Evolutionary conservation across 2,888 invertebrate genomes (phyloP).

Genomic region (Sinopyrophorus schimmeli): DNA sequence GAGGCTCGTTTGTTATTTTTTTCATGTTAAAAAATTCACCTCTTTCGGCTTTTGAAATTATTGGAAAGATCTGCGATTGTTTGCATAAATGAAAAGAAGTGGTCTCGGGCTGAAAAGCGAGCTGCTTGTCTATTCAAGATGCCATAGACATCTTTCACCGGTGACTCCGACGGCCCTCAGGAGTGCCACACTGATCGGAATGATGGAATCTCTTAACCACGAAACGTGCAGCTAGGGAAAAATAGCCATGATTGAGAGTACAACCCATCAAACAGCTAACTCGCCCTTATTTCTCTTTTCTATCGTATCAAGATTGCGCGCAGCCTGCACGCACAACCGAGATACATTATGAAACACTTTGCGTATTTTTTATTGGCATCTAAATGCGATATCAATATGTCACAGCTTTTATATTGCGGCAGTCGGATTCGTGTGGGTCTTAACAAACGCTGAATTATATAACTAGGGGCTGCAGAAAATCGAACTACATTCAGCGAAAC

Average conservation of each 20-base stretch:
- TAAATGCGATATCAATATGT: slow-evolving; percentile 56
- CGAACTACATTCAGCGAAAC: too few relatives aligned
- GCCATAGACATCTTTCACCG: slow-evolving; percentile 53
- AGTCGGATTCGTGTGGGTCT: slow-evolving; percentile 24
- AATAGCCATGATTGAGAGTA: slow-evolving; percentile 58
- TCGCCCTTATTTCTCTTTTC: slow-evolving; percentile 35
- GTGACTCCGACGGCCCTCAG: slow-evolving; percentile 55
- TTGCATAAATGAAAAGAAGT: slow-evolving; percentile 31
- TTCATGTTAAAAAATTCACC: slow-evolving; percentile 50
- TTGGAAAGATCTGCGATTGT: slow-evolving; percentile 19
- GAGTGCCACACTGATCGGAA: slow-evolving; percentile 57
- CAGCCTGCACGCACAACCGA: slow-evolving; percentile 25
- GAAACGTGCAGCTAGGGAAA: slow-evolving; percentile 56
- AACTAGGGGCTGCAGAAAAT: slow-evolving; percentile 25
- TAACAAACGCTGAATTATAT: slow-evolving; percentile 27
- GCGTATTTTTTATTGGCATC: slow-evolving; percentile 56
- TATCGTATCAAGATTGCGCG: slow-evolving; percentile 17
- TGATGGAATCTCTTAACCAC: slow-evolving; percentile 59
- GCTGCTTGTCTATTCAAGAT: slow-evolving; percentile 48
- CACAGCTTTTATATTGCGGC: slow-evolving; percentile 43
- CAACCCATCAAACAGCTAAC: slow-evolving; percentile 30
- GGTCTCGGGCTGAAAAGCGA: slow-evolving; percentile 34
- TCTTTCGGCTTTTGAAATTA: slow-evolving; percentile 3
- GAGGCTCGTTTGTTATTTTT: slow-evolving; percentile 50
- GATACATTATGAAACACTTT: slow-evolving; percentile 56